Conservation (phyloP, 2,888 invertebrate species). For the Byasa hedistus region DNA sequence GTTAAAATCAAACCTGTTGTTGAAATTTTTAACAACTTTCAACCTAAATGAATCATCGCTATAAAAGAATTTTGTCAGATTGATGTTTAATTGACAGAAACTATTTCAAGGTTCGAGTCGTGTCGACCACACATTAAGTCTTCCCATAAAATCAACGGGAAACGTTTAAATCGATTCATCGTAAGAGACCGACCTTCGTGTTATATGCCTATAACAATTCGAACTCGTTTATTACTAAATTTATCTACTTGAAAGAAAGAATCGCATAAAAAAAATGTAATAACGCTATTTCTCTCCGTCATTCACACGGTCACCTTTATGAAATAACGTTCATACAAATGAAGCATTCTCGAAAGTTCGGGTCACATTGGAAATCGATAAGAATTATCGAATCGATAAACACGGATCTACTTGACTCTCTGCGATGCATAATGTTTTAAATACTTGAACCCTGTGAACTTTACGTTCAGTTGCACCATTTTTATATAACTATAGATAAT, state of each 20-base stretch:
- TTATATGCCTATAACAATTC: conserved; percentile 59
- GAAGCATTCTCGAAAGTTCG: conserved; percentile 32
- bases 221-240: conserved; percentile 55
- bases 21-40: conserved; percentile 6
- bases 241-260: conserved; percentile 54
- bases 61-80: conserved; percentile 22
- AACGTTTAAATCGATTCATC: conserved; percentile 44
- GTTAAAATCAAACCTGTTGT: background rate
- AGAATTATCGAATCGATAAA: conserved; percentile 48
- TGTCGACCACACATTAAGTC: conserved; percentile 68
- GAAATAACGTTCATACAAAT: conserved; percentile 25
- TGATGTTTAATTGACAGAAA: conserved; percentile 32
- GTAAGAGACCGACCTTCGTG: conserved; percentile 55
- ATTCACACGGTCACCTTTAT: conserved; percentile 36
- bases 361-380: conserved; percentile 45
- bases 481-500: conserved; percentile 5
- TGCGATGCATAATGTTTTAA: conserved; percentile 53
- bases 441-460: conserved; percentile 54
- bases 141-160: conserved; percentile 68
- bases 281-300: conserved; percentile 32
- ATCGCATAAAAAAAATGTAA: conserved; percentile 46
- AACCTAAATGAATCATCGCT: conserved; percentile 10
- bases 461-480: conserved; percentile 35
- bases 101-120: conserved; percentile 48
- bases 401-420: conserved; percentile 47